A percentile compares a stretch with the other conserved stretches of the same genome.
phyloP scores from a whole-genome alignment of 2,888 invertebrate genomes.

The Andricus curvator region DNA sequence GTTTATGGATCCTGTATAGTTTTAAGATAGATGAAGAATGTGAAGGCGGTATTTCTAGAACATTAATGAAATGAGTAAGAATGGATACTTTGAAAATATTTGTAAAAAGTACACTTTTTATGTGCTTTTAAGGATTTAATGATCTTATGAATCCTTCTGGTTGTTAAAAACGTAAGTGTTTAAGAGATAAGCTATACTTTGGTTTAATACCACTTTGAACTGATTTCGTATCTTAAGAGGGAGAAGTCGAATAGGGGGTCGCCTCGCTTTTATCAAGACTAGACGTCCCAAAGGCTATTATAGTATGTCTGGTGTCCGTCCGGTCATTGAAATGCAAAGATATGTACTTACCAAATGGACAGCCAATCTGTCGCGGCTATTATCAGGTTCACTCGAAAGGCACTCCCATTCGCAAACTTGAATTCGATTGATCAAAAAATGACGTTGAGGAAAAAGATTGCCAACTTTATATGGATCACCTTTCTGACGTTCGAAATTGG shows the following conservation, averaged over 20 bases:
- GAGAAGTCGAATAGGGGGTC: neutral
- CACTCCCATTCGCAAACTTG: slow-evolving; percentile 4
- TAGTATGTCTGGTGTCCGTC: slow-evolving; percentile 44
- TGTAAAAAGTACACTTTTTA: neutral
- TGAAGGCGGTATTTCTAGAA: no score
- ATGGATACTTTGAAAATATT: neutral
- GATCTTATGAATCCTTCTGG: neutral
- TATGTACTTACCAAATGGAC: slow-evolving; percentile 32
- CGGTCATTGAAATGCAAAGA: slow-evolving; percentile 45
- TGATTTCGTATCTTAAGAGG: neutral
- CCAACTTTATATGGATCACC: slow-evolving; percentile 24
- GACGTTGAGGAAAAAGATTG: slow-evolving; percentile 13
- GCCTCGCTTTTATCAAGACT: slow-evolving; percentile 46
- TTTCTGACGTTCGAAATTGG: neutral
- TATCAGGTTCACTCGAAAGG: slow-evolving; percentile 21
- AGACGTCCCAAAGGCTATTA: slow-evolving; percentile 54
- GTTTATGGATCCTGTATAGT: no score
- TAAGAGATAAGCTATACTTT: slow-evolving; percentile 28
- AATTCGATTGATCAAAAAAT: slow-evolving; percentile 19
- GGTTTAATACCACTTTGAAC: slow-evolving; percentile 3
- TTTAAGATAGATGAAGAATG: no score
- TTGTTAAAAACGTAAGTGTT: neutral
- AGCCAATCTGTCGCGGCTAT: slow-evolving; percentile 5
- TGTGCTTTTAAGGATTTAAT: slow-evolving; percentile 11
- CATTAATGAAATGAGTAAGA: no score